A percentile compares a stretch with the other conserved stretches of the same genome.
These are phyloP conservation scores for Mallotus villosus DNA, from an alignment of 2,797 vertebrate species.

Conservation along the genomic window DNA sequence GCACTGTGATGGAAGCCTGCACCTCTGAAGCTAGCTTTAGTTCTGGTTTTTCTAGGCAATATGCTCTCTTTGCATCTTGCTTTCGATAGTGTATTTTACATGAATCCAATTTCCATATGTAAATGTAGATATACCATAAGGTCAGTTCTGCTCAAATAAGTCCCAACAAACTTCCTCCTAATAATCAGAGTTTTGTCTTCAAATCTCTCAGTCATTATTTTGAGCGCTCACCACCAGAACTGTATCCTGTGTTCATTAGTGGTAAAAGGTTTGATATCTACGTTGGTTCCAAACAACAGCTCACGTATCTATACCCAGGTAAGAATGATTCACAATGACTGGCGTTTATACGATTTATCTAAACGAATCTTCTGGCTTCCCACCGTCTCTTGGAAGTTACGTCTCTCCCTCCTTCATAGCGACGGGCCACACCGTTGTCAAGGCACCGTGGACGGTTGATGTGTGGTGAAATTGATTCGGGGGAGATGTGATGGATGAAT, in stretches of 20 bases:
- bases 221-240: no score
- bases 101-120: no score
- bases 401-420: slow-evolving; percentile 62
- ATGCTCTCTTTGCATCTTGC: no score
- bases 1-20: no score
- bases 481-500: slow-evolving; percentile 77
- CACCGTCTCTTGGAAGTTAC: slow-evolving; percentile 51
- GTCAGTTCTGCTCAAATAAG: no score
- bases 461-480: slow-evolving; percentile 77
- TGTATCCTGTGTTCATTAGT: background rate
- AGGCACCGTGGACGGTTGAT: slow-evolving; percentile 64
- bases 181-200: no score
- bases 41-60: no score
- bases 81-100: no score
- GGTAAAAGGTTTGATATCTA: background rate
- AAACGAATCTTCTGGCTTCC: slow-evolving; percentile 46
- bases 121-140: no score
- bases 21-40: no score
- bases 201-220: no score
- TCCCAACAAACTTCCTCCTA: no score
- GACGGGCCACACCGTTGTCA: slow-evolving; percentile 40
- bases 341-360: slow-evolving; percentile 69
- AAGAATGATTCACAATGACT: slow-evolving; percentile 45
- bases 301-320: background rate
- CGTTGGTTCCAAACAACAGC: background rate